A percentile compares a stretch with the other conserved stretches of the same genome.
phyloP scores from a whole-genome alignment of 92 coral and sea anemone genomes.

The Heliopora coerulea region DNA sequence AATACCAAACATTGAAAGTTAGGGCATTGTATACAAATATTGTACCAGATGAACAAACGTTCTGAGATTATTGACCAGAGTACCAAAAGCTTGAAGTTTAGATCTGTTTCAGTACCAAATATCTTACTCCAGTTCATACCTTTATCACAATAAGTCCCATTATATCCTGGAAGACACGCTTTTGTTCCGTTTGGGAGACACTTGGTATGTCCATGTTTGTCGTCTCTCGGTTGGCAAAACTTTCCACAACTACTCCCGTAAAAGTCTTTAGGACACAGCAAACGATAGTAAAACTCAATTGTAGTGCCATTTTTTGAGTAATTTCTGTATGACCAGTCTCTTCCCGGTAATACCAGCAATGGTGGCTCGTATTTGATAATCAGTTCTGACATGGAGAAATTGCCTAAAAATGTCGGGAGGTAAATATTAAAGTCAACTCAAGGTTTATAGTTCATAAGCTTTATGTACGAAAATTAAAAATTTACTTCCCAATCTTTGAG shows the following conservation, averaged over 20 bases:
- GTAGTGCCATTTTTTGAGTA: slow-evolving; percentile 1
- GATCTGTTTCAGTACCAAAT: too few relatives aligned
- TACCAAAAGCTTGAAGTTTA: too few relatives aligned
- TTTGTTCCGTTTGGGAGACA: slow-evolving; percentile 20
- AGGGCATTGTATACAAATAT: too few relatives aligned
- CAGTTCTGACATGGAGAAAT: not conserved
- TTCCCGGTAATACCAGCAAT: not conserved
- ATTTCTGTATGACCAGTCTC: not conserved
- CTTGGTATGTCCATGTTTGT: not conserved
- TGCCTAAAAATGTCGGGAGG: not conserved
- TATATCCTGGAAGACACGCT: slow-evolving; percentile 12
- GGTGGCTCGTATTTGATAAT: not conserved
- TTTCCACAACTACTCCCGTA: not conserved
- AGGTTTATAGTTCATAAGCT: too few relatives aligned
- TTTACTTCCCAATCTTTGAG: too few relatives aligned
- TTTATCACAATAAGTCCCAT: not conserved
- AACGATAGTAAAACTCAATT: slow-evolving; percentile 3
- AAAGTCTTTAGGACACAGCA: not conserved
- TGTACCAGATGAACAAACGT: too few relatives aligned
- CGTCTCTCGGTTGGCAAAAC: not conserved
- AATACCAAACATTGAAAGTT: too few relatives aligned
- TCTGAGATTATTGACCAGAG: too few relatives aligned
- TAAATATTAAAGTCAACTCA: too few relatives aligned
- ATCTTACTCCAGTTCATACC: too few relatives aligned
- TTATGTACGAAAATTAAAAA: too few relatives aligned